A percentile compares a stretch with the other conserved stretches of the same genome.
Conservation (phyloP, 2,113 vertebrate species). For the Rousettus leschenaultii region DNA sequence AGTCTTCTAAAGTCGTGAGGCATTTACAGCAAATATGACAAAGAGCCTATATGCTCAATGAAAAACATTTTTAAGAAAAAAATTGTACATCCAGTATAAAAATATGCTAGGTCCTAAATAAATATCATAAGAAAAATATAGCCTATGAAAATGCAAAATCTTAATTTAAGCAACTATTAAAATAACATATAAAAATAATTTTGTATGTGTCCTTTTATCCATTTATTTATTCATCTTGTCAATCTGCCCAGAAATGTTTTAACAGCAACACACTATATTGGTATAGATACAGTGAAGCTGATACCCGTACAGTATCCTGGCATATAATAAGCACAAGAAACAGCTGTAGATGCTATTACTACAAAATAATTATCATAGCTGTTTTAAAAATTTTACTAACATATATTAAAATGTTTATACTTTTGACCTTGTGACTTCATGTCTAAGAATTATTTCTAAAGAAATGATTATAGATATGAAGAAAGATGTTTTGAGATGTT, state of each 20-base stretch:
- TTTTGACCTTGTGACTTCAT: slow-evolving; percentile 17
- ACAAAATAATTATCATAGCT: not conserved
- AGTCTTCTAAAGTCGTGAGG: not conserved
- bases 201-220: not conserved
- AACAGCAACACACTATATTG: not conserved
- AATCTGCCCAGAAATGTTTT: not conserved
- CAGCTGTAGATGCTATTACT: not conserved
- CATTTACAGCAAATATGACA: not conserved
- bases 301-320: not conserved
- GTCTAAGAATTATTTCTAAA: not conserved
- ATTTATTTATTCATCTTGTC: not conserved
- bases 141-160: not conserved
- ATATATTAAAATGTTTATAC: not conserved
- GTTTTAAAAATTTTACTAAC: not conserved
- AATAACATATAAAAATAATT: not conserved
- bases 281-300: not conserved
- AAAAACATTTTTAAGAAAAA: not conserved
- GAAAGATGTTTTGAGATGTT: not conserved
- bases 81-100: not conserved
- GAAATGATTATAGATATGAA: not conserved
- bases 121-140: not conserved
- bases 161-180: not conserved
- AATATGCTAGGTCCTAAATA: not conserved
- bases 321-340: not conserved
- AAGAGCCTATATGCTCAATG: not conserved